Percentiles rank a stretch among this genome's conserved stretches.
Conservation (phyloP, 2,797 vertebrate species). For the Phataginus tricuspis region DNA sequence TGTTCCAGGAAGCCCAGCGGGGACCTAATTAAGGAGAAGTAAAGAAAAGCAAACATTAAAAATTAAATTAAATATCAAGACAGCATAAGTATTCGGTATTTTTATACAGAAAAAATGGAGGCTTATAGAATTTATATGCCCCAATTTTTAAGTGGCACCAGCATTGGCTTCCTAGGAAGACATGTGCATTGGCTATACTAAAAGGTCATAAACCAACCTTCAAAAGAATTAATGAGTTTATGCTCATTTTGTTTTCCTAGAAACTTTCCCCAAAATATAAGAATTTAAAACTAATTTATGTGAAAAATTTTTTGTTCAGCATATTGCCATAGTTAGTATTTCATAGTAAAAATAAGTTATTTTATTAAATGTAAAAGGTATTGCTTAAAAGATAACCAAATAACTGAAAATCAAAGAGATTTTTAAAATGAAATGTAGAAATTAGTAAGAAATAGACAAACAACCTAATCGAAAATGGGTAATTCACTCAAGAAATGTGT, state of each 20-base stretch:
- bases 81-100: not conserved
- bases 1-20: constrained; percentile 99
- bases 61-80: constrained; percentile 17
- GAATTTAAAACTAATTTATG: constrained; percentile 75
- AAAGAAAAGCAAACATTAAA: constrained; percentile 43
- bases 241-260: constrained; percentile 18
- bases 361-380: constrained; percentile 28
- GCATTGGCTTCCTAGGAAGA: constrained; percentile 7
- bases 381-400: not conserved
- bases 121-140: not conserved
- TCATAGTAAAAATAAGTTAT: not conserved
- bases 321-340: not conserved
- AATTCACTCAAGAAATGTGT: constrained; percentile 25
- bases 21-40: constrained; percentile 89
- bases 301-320: not conserved
- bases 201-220: not conserved
- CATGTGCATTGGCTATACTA: not conserved
- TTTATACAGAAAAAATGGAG: not conserved
- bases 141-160: constrained; percentile 50
- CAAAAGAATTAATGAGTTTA: constrained; percentile 67
- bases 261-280: constrained; percentile 71
- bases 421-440: not conserved
- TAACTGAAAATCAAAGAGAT: constrained; percentile 15
- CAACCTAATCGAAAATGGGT: not conserved
- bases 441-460: not conserved